Base-by-base conservation (phyloP, 2,888 invertebrate genomes). In the Tinea trinotella region DNA sequence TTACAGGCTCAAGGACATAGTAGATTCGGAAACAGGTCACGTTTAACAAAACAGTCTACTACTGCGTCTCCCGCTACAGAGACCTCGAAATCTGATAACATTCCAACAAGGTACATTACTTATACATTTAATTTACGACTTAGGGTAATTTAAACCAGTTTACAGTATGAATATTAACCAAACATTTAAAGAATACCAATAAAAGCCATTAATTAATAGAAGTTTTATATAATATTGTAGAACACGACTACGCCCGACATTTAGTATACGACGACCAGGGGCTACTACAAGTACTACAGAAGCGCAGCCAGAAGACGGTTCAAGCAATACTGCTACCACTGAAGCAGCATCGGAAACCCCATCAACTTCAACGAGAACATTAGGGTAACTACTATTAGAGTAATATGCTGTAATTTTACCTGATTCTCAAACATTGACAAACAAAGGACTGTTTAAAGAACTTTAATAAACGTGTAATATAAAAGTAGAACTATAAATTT, bases 201-300 rank as follows among this genome's bases (percentile, higher is more conserved):
- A n/a, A n/a, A n/a, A n/a, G n/a, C n/a, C n/a, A n/a, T n/a, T n/a
- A n/a, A n/a, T n/a, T n/a, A n/a, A n/a, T n/a, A n/a, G n/a, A n/a
- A n/a, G n/a, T n/a, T n/a, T n/a, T n/a, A n/a, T n/a, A n/a, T n/a
- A n/a, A n/a, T n/a, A n/a, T n/a, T n/a, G n/a, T n/a, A 85, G 85
- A 63, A 67, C 83, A 12, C 83, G 88, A 57, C 81, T 87, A 3
- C 83, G 89, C 36, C 88, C 88, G 10, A 61, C 68, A 4, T 74
- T 74, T 59, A 74, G 71, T 59, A 54, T 68, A 55, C 59, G 73
- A 54, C 56, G 59, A 4, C 59, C 59, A 18, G 36, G 19, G 5
- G 55, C 18, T 1, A 68, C 74, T 1, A 70, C 74, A 0, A 70
- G 70, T 13, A 68, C 71, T 0, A 68, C 73, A 0, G 72, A 76